Evolutionary conservation across 2,113 vertebrate genomes (phyloP), one percentile per base, ranked within the genome.

Genomic region (Acrocephalus arundinaceus): DNA sequence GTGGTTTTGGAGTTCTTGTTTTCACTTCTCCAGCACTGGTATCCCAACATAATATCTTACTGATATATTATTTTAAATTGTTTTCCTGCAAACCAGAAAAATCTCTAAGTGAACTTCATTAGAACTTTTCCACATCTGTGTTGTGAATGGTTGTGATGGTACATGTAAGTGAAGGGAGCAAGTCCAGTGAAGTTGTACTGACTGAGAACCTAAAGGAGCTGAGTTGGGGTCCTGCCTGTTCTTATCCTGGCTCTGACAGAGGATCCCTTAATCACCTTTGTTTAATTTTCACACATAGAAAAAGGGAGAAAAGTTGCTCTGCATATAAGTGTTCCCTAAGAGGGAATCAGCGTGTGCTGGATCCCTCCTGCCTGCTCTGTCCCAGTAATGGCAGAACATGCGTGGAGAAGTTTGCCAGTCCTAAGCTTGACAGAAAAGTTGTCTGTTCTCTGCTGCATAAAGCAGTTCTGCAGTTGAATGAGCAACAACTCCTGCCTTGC

Each of bases 321-420:
- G 2, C 6, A 2, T 83, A 10, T 17, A 24, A 67, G 13, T 0
- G 0, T 59, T 8, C 10, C 6, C 0, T 27, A 12, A 31, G 62
- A 73, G 33, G 33, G n/a, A 77, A n/a, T 15, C 12, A 9, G 16
- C 0, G 0, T 27, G 51, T 43, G 24, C 55, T 57, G 7, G 21
- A 24, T 67, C 13, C 41, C 28, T 85, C n/a, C 33, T 88, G 15
- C 46, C 62, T 80, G 37, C 43, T 66, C 18, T 49, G 66, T 24
- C 48, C 59, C 33, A 15, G 20, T 24, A 8, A 8, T 22, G 24
- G 30, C 43, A 45, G 31, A 33, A 20, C 5, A 4, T 1, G 5
- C 0, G 2, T 27, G 4, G 63, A 48, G 84, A 35, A 41, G 45
- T 54, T 78, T 74, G 18, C 75, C 68, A 37, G 21, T 18, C n/a